These are phyloP conservation scores for Nymphalis polychloros DNA, from an alignment of 2,888 invertebrate genomes.

Conservation along the genomic window DNA sequence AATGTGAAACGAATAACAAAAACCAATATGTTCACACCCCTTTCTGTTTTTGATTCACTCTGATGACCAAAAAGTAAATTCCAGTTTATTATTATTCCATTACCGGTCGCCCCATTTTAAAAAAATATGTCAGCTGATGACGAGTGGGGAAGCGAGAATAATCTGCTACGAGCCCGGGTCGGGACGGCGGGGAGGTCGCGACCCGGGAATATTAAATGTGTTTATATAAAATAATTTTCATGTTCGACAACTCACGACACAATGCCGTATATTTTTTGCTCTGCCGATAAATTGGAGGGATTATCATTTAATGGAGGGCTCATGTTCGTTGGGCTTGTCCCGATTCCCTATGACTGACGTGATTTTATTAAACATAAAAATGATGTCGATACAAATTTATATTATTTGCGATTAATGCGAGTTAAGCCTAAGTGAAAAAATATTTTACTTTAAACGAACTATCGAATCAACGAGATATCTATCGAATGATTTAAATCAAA, in stretches of 20 bases:
- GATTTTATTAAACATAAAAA: slow-evolving; percentile 78
- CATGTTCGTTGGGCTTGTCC: slow-evolving; percentile 78
- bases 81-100: slow-evolving; percentile 82
- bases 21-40: slow-evolving; percentile 80
- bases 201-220: slow-evolving; percentile 77
- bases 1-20: slow-evolving; percentile 75
- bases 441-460: background rate
- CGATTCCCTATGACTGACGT: slow-evolving; percentile 77
- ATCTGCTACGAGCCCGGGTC: slow-evolving; percentile 56
- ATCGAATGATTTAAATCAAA: too few relatives aligned
- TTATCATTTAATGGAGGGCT: slow-evolving; percentile 82
- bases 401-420: slow-evolving; percentile 9
- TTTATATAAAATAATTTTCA: slow-evolving; percentile 82
- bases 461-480: too few relatives aligned
- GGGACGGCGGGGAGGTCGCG: slow-evolving; percentile 59
- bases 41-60: slow-evolving; percentile 74
- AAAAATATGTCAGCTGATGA: slow-evolving; percentile 80
- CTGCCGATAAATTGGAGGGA: slow-evolving; percentile 79
- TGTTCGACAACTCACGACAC: slow-evolving; percentile 79
- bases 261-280: slow-evolving; percentile 78
- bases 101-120: slow-evolving; percentile 78
- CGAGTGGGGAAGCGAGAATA: slow-evolving; percentile 65
- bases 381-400: slow-evolving; percentile 48
- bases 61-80: slow-evolving; percentile 81
- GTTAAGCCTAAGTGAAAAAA: background rate